These are phyloP conservation scores for Anguilla megastoma DNA, from an alignment of 2,797 vertebrate species.

Conservation along the genomic window DNA sequence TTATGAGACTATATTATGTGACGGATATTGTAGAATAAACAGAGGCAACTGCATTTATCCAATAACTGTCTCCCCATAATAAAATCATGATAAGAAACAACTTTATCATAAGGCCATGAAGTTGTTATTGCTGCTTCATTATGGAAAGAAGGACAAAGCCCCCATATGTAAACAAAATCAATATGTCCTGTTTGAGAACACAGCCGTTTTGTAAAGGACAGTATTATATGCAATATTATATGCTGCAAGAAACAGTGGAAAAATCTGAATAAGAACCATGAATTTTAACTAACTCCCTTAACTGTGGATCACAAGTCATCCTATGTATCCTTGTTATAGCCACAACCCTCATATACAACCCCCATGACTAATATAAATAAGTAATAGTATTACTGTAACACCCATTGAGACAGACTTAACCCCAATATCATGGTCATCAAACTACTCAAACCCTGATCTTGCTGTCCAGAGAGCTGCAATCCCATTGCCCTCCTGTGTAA, in stretches of 20 bases:
- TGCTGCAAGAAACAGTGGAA: background rate
- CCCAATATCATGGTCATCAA: background rate
- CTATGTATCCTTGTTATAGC: background rate
- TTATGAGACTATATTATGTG: background rate
- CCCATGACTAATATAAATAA: background rate
- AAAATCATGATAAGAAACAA: conserved; percentile 14
- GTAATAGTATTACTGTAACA: background rate
- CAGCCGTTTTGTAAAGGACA: too few relatives aligned
- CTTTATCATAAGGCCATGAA: background rate
- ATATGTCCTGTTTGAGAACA: background rate
- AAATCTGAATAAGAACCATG: background rate
- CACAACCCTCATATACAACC: background rate
- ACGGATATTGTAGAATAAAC: conserved; percentile 17
- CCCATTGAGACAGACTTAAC: background rate
- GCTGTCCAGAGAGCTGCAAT: background rate
- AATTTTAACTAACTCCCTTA: background rate
- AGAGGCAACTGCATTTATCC: background rate
- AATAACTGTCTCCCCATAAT: conserved; percentile 20
- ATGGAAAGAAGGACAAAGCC: background rate
- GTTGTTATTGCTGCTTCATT: background rate
- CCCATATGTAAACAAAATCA: background rate
- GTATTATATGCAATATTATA: background rate
- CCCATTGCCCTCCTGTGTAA: background rate
- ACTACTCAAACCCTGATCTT: background rate
- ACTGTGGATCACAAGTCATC: background rate